Evolutionary conservation across 1,140 invertebrate species (phyloP), one percentile per base, ranked within the genome.

Genomic region (Formica exsecta): DNA sequence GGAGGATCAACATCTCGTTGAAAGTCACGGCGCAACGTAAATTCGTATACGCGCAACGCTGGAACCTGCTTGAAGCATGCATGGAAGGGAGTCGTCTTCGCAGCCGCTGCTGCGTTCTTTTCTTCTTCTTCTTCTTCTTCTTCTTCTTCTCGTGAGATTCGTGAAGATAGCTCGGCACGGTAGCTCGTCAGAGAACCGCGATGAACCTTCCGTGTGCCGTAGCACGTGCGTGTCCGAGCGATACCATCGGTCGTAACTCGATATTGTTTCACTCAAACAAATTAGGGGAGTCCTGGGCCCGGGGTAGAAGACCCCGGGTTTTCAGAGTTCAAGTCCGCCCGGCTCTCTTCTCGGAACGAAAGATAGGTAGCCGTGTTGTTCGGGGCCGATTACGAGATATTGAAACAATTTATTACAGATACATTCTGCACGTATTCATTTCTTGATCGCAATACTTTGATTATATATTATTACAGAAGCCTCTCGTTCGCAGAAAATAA

Each of bases 201-300:
- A 93, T 93, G 91, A 92, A 92, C 93, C 91, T 93, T 93, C 91
- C 89, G 91, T 93, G 91, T 90, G 88, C 86, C 87, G 92, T 88
- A 93, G 93, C 94, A 95, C 94, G 93, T 92, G 93, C 92, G 92
- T 94, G 90, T 93, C 91, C 87, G 65, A 54, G 85, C 75, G 94
- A 94, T 95, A 94, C 74, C 89, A 94, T 95, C 94, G 87, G 59
- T 87, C 91, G 94, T 94, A 94, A 95, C 94, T 93, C 93, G 94
- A 95, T 95, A 95, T 95, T 95, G 94, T 94, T 95, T 94, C 92
- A 92, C 93, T 94, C 92, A 94, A 94, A 94, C 93, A 94, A 95
- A 95, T 94, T 95, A 95, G 90, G 91, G 88, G 92, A 94, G 92
- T 94, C 90, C 91, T 92, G 90, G 90, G 74, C 87, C 88, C 86